Evolutionary conservation across 2,797 vertebrate genomes (phyloP), one percentile per base, ranked within the genome.

Genomic region (Botia almorhae): DNA sequence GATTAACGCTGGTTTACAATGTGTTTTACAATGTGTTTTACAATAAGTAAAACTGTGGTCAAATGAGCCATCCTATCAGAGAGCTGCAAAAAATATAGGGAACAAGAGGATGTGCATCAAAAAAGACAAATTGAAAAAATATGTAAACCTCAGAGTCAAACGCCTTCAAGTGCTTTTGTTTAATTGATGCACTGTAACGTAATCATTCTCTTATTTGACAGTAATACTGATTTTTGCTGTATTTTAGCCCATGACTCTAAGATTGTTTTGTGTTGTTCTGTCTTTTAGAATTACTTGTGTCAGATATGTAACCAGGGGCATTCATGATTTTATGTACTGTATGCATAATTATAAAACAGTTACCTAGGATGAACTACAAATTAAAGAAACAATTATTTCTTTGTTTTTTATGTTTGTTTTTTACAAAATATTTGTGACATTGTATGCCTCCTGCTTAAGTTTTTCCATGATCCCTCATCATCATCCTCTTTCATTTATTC

Each of bases 371-470:
- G 55, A 58, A 39, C 5, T 48, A 13, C 29, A 58, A 69, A 60
- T 23, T 33, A 60, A 13, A 10, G 23, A 36, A 48, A 21, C 14
- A 51, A 51, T 3, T 7, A 0, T 19, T 36, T 13, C 16, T 46
- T 0, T 36, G 12, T 29, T 36, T 39, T 36, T 50, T 29, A 1
- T 29, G 19, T 67, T 16, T 29, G 48, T 61, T 53, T 78, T 53
- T 16, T 46, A 65, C 33, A 80, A 72, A 80, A 80, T 80, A 73
- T 43, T 64, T 72, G 23, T 69, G n/a, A 61, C 68, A 70, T 51
- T 70, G 17, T 36, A 78, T 67, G 6, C 29, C 50, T 68, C 33
- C 8, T 14, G 4, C 36, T 48, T 0, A 11, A 7, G 56, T 51
- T 26, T 78, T 78, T 71, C 56, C 8, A 4, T 36, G 33, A 63